These are phyloP conservation scores for Chaitophorus viminalis DNA, from an alignment of 2,888 invertebrate genomes.

Conservation along the genomic window DNA sequence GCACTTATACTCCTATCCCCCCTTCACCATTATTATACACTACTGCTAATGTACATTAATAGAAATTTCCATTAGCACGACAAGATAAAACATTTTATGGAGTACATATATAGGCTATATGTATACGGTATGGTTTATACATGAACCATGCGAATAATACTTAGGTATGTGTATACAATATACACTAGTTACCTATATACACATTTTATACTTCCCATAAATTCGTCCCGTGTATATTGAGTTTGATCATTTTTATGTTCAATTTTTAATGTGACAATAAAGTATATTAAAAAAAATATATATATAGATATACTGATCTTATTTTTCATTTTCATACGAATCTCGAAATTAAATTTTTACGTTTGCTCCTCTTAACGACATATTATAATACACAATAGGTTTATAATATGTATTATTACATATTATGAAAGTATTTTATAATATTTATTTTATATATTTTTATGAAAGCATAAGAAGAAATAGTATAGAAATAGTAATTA, in stretches of 20 bases:
- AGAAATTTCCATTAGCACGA: conserved; percentile 45
- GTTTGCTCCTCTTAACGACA: too few species aligned
- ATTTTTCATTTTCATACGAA: background rate
- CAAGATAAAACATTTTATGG: conserved; percentile 54
- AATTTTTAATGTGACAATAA: conserved; percentile 2
- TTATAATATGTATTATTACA: background rate
- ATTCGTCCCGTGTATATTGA: background rate
- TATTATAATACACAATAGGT: background rate
- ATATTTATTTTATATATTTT: too few species aligned
- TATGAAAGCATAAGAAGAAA: too few species aligned
- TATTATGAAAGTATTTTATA: too few species aligned
- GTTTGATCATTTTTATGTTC: background rate
- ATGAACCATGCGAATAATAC: background rate
- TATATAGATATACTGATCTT: background rate
- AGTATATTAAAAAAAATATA: too few species aligned
- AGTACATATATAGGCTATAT: background rate
- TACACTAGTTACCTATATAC: too few species aligned
- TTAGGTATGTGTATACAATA: background rate
- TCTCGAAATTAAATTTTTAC: too few species aligned
- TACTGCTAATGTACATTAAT: conserved; percentile 34
- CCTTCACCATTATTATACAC: too few species aligned
- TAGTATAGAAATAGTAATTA: background rate
- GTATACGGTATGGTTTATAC: background rate
- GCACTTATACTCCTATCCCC: too few species aligned
- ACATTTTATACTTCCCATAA: background rate